Percentiles rank a stretch among this genome's conserved stretches.
Evolutionary conservation across 1,140 invertebrate species (phyloP).

Genomic region (Camponotus pennsylvanicus): DNA sequence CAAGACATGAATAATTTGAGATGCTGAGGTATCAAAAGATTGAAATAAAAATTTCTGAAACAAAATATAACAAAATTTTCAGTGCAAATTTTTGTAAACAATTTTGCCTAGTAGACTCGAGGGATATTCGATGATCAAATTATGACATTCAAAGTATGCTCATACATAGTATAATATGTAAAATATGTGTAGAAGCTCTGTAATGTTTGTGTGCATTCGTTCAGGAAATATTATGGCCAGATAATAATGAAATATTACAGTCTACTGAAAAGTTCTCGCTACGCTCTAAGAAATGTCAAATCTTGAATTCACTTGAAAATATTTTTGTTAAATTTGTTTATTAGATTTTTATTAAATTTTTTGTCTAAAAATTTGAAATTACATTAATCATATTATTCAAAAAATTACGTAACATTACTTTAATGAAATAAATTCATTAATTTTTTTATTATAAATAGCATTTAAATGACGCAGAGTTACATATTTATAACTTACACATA

Average conservation of each 20-base stretch:
- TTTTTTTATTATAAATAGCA: no score
- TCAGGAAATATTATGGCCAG: slow-evolving; percentile 34
- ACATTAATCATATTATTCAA: no score
- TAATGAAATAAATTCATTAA: no score
- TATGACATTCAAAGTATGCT: slow-evolving; percentile 28
- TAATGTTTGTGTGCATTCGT: slow-evolving; percentile 23
- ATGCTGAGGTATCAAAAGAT: neutral
- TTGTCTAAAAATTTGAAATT: neutral
- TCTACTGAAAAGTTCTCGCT: slow-evolving; percentile 5
- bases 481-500: neutral
- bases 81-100: slow-evolving; percentile 12
- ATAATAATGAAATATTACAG: slow-evolving; percentile 37
- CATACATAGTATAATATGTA: no score
- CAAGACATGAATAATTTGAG: neutral
- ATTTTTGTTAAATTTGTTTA: neutral
- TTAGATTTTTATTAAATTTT: no score
- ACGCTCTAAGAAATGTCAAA: slow-evolving; percentile 23
- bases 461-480: no score
- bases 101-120: neutral
- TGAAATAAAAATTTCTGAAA: neutral
- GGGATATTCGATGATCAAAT: slow-evolving; percentile 32
- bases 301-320: slow-evolving; percentile 16
- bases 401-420: no score
- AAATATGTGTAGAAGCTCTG: slow-evolving; percentile 12
- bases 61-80: neutral